Evolutionary conservation across 2,797 vertebrate species (phyloP), one percentile per base, ranked within the genome.

Genomic region (Cetoscarus ocellatus): DNA sequence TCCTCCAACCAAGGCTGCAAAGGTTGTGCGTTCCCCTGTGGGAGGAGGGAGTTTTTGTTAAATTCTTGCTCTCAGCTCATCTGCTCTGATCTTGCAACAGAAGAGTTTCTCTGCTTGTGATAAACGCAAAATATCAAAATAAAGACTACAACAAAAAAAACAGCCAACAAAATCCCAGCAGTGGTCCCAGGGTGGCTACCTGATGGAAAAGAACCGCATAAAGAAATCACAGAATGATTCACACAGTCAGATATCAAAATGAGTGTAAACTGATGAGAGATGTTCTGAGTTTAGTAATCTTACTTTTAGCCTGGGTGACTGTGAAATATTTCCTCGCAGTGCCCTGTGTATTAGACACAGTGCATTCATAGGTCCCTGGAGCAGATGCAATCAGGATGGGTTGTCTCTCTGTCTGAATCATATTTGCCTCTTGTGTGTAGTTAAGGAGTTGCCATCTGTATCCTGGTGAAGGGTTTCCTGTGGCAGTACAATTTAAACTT

Each of bases 351-450:
- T 91, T 94, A 0, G 76, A 79, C 2, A 67, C 88, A 0, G 66
- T 88, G 83, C 93, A 94, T 59, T 3, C 70, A 35, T 91, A 94
- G 61, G 19, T 81, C 17, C 89, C 93, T n/a, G 87, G 45, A 49
- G 44, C 27, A 3, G 56, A 7, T 0, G 6, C 27, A 12, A 2
- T 52, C 15, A 90, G 5, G 69, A 73, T 9, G 1, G 79, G 5
- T 11, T 18, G 4, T 8, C 12, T 49, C 8, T 3, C 12, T 1
- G 19, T 15, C n/a, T 34, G 2, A 3, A 19, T n/a, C 10, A 1
- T 7, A 1, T 7, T 15, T 5, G 1, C 10, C 38, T 36, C 3
- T 51, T 53, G 35, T 0, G 18, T 3, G 1, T 49, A 0, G 0
- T 42, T 0, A 27, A 87, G 48, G 12, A 58, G 50, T 1, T 13